Base-by-base conservation (phyloP, 1,140 invertebrate species). In the Drosophila kurseongensis region DNA sequence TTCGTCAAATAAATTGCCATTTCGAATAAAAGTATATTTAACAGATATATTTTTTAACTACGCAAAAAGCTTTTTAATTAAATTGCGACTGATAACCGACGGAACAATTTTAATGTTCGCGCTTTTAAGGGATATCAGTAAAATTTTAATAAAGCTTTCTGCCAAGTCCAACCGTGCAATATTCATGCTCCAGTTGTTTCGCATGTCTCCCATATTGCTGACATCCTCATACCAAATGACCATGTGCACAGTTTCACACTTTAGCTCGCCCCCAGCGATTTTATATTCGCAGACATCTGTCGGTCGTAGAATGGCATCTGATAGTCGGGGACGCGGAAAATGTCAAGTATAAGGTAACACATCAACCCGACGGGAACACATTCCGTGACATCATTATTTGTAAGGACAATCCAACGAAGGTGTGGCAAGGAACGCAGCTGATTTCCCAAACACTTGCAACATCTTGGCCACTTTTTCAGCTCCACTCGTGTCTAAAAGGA, bases 221-320 rank as follows among this genome's bases (percentile, higher is more conserved):
- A 60, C 41, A 44, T 16, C 16, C 41, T 7, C 40, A 63, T 27
- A 40, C 55, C 40, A 63, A 59, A 63, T 44, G 60, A 42, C 29
- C 38, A 63, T 60, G 36, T 63, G 61, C 13, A 58, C 61, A 63
- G 40, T 63, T 63, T 63, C 58, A 63, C 61, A 44, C 55, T 60
- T 63, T 59, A 14, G 36, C 51, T 23, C 38, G 60, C 60, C 5
- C 40, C 23, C 61, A 44, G 40, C n/a, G 29, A 63, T 41, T 40
- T 36, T 36, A 27, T 35, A 27, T 63, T 63, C 55, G 55, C 23
- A 40, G 55, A 63, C 61, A 63, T 60, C 38, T 62, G 60, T 60
- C 60, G 55, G 12, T 59, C 7, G 60, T 35, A 13, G 27, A 62
- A 59, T 42, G 55, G 10, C 54, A 32, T 62, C 27, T 23, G 60